Evolutionary conservation across 2,797 vertebrate genomes (phyloP), one percentile per base, ranked within the genome.

Genomic region (Loris lydekkerianus): DNA sequence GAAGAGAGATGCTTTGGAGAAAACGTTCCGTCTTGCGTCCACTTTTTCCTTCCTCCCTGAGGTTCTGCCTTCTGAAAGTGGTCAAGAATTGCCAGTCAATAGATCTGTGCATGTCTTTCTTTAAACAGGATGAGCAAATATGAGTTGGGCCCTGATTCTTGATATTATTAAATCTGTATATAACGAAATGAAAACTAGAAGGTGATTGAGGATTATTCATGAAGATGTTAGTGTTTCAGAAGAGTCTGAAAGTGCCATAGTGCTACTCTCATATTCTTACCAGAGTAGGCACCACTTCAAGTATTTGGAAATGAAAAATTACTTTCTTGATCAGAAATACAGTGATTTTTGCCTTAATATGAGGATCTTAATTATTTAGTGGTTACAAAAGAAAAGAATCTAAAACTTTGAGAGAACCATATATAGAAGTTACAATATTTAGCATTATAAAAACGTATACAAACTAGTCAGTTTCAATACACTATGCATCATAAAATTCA

Each of bases 131-230:
- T 80, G 25, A 93, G 13, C 18, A 29, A 85, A 67, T 17, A 2
- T 58, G 82, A 43, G n/a, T 84, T 87, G 60, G 14, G 13, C 65
- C 5, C 40, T 53, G 5, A 31, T 61, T 72, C 7, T 37, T 67
- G 11, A 34, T 53, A 43, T 60, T 82, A 65, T 2, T 87, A 75
- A 92, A 83, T 40, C 76, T 80, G 21, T 11, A 5, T 15, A 40
- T 61, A 72, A 77, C 31, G 34, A 65, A 40, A 88, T n/a, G 21
- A 72, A 83, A 75, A 75, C 93, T 78, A 72, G 77, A 87, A 69
- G 7, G 27, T 29, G 7, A 46, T 9, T 65, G 25, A 83, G 7
- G 8, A 70, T 49, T 53, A 37, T 60, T 61, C 23, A 7, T 56
- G 43, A 81, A 72, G n/a, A 56, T 18, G 72, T 72, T 37, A 73